These are phyloP conservation scores for Plectropomus leopardus DNA, from an alignment of 2,113 vertebrate genomes.

Conservation along the genomic window DNA sequence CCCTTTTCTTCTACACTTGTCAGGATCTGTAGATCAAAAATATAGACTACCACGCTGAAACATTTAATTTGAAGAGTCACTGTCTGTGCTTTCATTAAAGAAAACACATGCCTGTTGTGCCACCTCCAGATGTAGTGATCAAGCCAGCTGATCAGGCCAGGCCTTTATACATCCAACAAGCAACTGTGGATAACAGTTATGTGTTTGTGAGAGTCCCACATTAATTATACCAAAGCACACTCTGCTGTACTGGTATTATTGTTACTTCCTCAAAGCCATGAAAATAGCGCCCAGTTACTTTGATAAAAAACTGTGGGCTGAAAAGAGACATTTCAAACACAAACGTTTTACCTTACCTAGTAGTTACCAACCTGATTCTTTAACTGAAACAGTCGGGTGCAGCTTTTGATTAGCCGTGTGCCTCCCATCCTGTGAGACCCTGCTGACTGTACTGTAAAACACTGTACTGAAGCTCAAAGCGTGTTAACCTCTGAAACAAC, in stretches of 20 bases:
- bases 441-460: conserved; percentile 31
- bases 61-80: neutral
- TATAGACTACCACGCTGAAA: neutral
- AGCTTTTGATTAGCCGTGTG: conserved; percentile 41
- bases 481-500: neutral
- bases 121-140: neutral
- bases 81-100: neutral
- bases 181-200: neutral
- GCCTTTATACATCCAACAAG: neutral
- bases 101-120: neutral
- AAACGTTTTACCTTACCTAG: neutral
- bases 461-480: conserved; percentile 53
- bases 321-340: conserved; percentile 10
- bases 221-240: neutral
- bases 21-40: neutral
- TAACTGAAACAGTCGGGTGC: conserved; percentile 13
- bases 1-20: neutral
- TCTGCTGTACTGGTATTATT: neutral
- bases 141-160: neutral
- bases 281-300: neutral
- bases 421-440: conserved; percentile 7
- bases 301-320: neutral
- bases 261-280: neutral
- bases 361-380: conserved; percentile 2
- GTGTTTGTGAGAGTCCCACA: neutral